Evolutionary conservation across 1,140 invertebrate species (phyloP).

Genomic region (Centruroides vittatus): DNA sequence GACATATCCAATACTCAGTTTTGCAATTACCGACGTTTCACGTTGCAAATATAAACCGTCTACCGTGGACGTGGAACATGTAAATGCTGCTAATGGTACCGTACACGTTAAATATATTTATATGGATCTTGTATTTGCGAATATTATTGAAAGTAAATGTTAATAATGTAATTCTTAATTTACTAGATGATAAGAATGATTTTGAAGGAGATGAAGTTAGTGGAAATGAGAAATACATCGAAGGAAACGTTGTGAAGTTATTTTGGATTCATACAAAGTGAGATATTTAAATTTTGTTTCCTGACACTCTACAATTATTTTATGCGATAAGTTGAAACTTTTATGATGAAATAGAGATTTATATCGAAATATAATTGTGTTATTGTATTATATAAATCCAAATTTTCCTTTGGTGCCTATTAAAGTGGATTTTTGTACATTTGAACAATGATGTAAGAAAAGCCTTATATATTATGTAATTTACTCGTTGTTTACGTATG

Average conservation of each 20-base stretch:
- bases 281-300: slow-evolving; percentile 9
- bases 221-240: slow-evolving; percentile 21
- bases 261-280: slow-evolving; percentile 71
- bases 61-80: slow-evolving; percentile 15
- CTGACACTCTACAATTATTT: no score
- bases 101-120: background rate
- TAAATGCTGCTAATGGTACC: slow-evolving; percentile 16
- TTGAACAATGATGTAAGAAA: no score
- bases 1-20: slow-evolving; percentile 66
- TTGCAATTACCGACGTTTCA: slow-evolving; percentile 65
- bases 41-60: slow-evolving; percentile 24
- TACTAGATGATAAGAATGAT: slow-evolving; percentile 20
- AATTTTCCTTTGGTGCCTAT: no score
- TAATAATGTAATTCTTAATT: background rate
- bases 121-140: no score
- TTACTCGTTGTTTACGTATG: no score
- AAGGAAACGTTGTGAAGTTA: slow-evolving; percentile 48
- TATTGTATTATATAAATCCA: no score
- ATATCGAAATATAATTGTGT: no score
- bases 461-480: no score
- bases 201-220: slow-evolving; percentile 25
- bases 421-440: no score
- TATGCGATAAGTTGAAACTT: no score
- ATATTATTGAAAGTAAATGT: no score
- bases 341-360: no score